phyloP scores from a whole-genome alignment of 2,113 vertebrate species.

The Apodemus speciosus region DNA sequence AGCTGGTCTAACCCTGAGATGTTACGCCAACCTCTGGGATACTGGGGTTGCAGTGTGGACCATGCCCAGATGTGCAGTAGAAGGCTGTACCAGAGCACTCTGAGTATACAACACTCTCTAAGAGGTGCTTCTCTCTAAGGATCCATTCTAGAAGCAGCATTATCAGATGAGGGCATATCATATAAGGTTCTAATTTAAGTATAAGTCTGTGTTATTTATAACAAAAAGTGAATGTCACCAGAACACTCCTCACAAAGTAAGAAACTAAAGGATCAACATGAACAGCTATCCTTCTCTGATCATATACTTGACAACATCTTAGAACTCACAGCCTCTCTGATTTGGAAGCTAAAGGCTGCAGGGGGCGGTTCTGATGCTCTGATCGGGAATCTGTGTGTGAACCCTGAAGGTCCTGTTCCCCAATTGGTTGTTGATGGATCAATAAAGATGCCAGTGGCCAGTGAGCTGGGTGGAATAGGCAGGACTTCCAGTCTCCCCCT shows the following conservation, averaged over 20 bases:
- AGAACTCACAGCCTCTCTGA: constrained; percentile 45
- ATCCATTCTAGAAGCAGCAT: background rate
- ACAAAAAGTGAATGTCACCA: background rate
- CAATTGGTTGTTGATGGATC: too few relatives aligned
- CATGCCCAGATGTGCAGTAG: background rate
- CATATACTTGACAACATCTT: background rate
- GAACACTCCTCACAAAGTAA: background rate
- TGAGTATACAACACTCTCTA: background rate
- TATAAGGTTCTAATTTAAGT: background rate
- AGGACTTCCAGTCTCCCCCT: too few relatives aligned
- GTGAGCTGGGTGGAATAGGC: too few relatives aligned
- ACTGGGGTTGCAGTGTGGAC: background rate
- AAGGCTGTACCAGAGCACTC: background rate
- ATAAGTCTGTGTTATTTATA: background rate
- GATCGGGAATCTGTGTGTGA: too few relatives aligned
- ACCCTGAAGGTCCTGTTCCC: too few relatives aligned
- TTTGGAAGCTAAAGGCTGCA: background rate
- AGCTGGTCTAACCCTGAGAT: background rate
- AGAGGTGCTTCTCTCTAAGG: background rate
- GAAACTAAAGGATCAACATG: background rate
- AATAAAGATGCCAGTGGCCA: too few relatives aligned
- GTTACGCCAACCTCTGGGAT: background rate
- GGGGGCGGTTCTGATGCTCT: too few relatives aligned
- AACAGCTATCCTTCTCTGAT: background rate
- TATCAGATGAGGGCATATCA: constrained; percentile 1